Evolutionary conservation across 2,113 vertebrate species (phyloP).

Genomic region (Bolborhynchus lineola): DNA sequence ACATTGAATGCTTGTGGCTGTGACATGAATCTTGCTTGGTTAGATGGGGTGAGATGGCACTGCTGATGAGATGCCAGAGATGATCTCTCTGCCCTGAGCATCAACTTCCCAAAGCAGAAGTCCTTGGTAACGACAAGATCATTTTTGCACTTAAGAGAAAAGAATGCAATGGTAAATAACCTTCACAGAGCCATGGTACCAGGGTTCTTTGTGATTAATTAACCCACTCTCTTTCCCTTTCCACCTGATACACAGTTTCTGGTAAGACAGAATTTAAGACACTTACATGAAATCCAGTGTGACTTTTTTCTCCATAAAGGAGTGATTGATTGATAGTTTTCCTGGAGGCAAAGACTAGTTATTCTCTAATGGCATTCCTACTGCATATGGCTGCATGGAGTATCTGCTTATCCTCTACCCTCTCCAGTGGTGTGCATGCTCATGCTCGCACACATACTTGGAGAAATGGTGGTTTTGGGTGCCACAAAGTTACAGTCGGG

Average conservation of each 20-base stretch:
- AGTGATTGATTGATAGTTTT: neutral
- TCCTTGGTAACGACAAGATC: neutral
- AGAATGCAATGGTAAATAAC: neutral
- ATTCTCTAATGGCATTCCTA: neutral
- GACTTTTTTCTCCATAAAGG: neutral
- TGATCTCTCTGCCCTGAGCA: neutral
- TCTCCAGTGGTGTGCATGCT: fast-evolving
- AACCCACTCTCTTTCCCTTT: neutral
- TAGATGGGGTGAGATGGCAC: neutral
- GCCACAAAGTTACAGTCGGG: neutral
- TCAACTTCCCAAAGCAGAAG: neutral
- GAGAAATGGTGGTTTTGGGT: neutral
- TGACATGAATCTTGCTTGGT: fast-evolving
- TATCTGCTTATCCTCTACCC: neutral
- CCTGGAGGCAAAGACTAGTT: neutral
- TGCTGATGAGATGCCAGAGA: neutral
- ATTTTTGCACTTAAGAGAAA: neutral
- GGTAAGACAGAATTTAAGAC: neutral
- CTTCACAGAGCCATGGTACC: neutral
- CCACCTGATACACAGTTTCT: neutral
- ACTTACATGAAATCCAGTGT: conserved; percentile 15
- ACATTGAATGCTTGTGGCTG: fast-evolving
- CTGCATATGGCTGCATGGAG: neutral
- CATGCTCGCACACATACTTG: neutral
- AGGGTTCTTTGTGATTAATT: neutral